Base-by-base conservation (phyloP, 2,888 invertebrate species). In the Eupithecia insigniata region DNA sequence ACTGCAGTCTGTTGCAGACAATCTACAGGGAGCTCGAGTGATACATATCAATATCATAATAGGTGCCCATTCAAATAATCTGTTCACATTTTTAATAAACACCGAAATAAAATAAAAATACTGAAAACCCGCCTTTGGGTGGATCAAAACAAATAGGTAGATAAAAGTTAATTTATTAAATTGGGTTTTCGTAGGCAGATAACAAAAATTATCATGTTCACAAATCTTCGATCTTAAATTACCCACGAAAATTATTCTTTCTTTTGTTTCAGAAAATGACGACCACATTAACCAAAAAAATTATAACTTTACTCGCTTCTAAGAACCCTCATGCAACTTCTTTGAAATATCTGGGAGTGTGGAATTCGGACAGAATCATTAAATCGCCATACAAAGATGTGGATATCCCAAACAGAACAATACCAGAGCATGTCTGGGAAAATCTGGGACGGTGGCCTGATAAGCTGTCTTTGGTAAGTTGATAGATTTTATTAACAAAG, bases 361-460 rank as follows among this genome's bases (percentile, higher is more conserved):
- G 92, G 91, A 89, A 89, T 6, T 43, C 81, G 2, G 89, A 89
- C 18, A 90, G 89, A 26, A 82, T 88, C 16, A 87, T 92, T 0
- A 87, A 82, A 76, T 97, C 93, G 12, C 94, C 95, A 2, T 95
- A 90, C 73, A 90, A 88, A 36, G 89, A 95, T 58, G 80, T 95
- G 1, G 86, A 88, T 0, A 85, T 95, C 74, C 95, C 95, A 0
- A 93, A 95, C 73, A 80, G 91, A 6, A 92, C 95, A 0, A 73
- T 96, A n/a, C 88, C 95, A 69, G 95, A 96, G 78, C 95, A 94
- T 77, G 86, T 96, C 30, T 96, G 96, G 96, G 86, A 89, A 72
- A 91, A 95, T 78, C 81, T 96, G 66, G 94, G 95, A 28, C 95
- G 92, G 82, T 96, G 96, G 96, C 91, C 95, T 26, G 95, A 96